Evolutionary conservation across 2,888 invertebrate genomes (phyloP).

Genomic region (Perizoma flavofasciatum): DNA sequence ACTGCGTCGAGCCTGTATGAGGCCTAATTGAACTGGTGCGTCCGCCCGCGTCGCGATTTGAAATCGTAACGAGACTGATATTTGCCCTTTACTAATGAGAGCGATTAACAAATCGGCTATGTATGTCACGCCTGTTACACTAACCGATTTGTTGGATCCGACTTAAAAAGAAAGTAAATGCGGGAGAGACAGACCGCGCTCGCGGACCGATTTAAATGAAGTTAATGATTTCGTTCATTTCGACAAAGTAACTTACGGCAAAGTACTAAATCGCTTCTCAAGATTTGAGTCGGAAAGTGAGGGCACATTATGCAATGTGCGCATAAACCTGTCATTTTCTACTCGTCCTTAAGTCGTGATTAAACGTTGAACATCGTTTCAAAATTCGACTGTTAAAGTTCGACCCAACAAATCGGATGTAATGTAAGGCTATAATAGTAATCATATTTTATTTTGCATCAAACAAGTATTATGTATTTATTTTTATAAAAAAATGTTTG

Average conservation of each 20-base stretch:
- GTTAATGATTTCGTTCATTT: too few relatives aligned
- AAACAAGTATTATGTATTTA: slow-evolving; percentile 67
- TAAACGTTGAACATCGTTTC: too few relatives aligned
- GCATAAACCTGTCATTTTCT: too few relatives aligned
- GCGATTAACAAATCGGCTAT: slow-evolving; percentile 39
- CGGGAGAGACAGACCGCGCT: too few relatives aligned
- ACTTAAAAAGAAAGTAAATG: not conserved
- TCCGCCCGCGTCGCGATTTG: slow-evolving; percentile 25
- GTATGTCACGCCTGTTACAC: slow-evolving; percentile 28
- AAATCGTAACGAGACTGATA: slow-evolving; percentile 58
- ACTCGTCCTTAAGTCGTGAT: too few relatives aligned
- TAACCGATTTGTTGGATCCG: not conserved
- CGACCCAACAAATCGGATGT: too few relatives aligned
- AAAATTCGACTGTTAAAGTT: too few relatives aligned
- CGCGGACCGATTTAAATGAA: too few relatives aligned
- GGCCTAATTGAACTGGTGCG: slow-evolving; percentile 12
- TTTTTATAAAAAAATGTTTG: slow-evolving; percentile 66
- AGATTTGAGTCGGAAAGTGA: too few relatives aligned
- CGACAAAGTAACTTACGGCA: too few relatives aligned
- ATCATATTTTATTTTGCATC: slow-evolving; percentile 56
- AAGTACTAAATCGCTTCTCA: too few relatives aligned
- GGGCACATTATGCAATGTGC: too few relatives aligned
- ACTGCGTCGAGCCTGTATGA: slow-evolving; percentile 10
- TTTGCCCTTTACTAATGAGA: slow-evolving; percentile 38
- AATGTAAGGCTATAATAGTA: slow-evolving; percentile 12